Evolutionary conservation across 2,888 invertebrate species (phyloP).

Genomic region (Beris chalybata): DNA sequence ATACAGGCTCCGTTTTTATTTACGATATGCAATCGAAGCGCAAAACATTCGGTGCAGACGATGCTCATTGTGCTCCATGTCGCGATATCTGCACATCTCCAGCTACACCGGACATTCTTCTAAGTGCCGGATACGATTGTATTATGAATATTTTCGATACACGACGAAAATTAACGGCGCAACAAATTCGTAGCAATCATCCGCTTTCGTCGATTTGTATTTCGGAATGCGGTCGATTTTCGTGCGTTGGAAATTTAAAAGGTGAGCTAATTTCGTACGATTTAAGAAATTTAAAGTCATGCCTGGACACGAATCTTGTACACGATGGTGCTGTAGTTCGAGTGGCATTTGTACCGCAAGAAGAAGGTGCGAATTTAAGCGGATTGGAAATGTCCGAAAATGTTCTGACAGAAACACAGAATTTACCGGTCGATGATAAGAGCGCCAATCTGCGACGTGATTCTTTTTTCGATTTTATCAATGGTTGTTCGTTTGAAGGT

Average conservation of each 20-base stretch:
- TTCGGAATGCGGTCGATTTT: slow-evolving; percentile 52
- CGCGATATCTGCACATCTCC: slow-evolving; percentile 52
- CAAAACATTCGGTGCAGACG: slow-evolving; percentile 46
- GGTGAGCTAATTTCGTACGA: slow-evolving; percentile 54
- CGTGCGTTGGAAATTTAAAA: slow-evolving; percentile 53
- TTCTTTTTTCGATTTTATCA: slow-evolving; percentile 24
- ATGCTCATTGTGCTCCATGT: slow-evolving; percentile 53
- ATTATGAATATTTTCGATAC: slow-evolving; percentile 54
- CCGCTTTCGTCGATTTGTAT: slow-evolving; percentile 51
- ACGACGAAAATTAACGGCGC: slow-evolving; percentile 47
- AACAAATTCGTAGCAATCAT: slow-evolving; percentile 46
- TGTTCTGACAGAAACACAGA: slow-evolving; percentile 18
- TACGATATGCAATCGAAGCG: slow-evolving; percentile 51
- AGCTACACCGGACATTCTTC: slow-evolving; percentile 47
- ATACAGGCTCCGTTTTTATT: slow-evolving; percentile 50
- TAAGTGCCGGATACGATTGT: slow-evolving; percentile 55
- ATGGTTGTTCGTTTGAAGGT: slow-evolving; percentile 15
- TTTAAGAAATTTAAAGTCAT: slow-evolving; percentile 47
- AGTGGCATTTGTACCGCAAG: slow-evolving; percentile 49
- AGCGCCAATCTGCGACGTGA: slow-evolving; percentile 3
- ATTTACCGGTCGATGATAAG: slow-evolving; percentile 5
- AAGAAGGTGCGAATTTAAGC: slow-evolving; percentile 24
- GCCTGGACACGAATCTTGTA: slow-evolving; percentile 45
- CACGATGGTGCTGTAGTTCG: slow-evolving; percentile 49
- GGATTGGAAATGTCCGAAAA: slow-evolving; percentile 2